These are phyloP conservation scores for Chrysopilus asiliformis DNA, from an alignment of 2,888 invertebrate species.

Conservation along the genomic window DNA sequence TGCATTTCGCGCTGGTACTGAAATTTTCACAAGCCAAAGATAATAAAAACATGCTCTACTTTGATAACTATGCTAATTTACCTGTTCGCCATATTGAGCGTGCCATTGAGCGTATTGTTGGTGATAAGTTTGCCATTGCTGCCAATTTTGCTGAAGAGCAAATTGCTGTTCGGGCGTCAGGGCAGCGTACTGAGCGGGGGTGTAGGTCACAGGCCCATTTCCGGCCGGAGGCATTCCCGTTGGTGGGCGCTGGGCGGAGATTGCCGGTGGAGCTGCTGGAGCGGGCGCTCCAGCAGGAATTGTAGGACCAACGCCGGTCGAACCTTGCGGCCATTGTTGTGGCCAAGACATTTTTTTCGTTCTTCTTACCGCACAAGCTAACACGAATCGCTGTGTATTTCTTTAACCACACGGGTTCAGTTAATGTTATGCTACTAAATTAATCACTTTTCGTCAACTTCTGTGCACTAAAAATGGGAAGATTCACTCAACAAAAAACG, in stretches of 20 bases:
- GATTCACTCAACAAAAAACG: too few species aligned
- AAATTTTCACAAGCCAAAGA: constrained; percentile 3
- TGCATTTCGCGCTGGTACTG: constrained; percentile 36
- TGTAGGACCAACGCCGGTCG: constrained; percentile 8
- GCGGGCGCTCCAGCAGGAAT: constrained; percentile 24
- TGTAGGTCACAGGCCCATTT: constrained; percentile 8
- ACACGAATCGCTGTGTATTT: too few species aligned
- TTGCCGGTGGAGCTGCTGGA: constrained; percentile 1
- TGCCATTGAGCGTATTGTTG: constrained; percentile 36
- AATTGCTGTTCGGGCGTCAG: constrained; percentile 33
- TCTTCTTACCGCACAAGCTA: too few species aligned
- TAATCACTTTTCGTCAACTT: too few species aligned
- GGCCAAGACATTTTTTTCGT: constrained; percentile 14
- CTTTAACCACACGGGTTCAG: too few species aligned
- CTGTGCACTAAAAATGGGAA: too few species aligned
- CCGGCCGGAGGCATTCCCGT: not conserved
- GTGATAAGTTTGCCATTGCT: constrained; percentile 35
- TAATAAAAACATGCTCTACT: not conserved
- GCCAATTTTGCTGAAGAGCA: constrained; percentile 34
- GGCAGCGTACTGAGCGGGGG: constrained; percentile 29
- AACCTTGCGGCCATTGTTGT: constrained; percentile 2
- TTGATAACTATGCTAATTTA: constrained; percentile 14
- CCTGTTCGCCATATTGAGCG: constrained; percentile 36
- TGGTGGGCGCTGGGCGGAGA: too few species aligned
- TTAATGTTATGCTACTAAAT: too few species aligned